phyloP scores from a whole-genome alignment of 2,113 vertebrate genomes.

The Chionomys nivalis region DNA sequence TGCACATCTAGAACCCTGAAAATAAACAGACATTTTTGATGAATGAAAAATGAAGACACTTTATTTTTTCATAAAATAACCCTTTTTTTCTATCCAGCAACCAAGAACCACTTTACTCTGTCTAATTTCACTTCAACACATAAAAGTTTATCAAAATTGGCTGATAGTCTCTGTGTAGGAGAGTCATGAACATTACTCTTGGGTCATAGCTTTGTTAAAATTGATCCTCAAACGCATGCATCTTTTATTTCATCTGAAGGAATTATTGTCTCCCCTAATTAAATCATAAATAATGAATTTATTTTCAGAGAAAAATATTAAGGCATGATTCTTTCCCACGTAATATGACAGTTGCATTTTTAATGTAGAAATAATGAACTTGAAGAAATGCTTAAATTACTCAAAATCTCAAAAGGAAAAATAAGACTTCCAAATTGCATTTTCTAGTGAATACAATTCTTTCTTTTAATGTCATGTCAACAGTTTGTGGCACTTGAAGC shows the following conservation, averaged over 20 bases:
- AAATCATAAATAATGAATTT: conserved; percentile 63
- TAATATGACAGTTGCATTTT: conserved; percentile 20
- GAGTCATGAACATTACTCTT: neutral
- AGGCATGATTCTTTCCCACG: conserved; percentile 10
- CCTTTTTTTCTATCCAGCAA: neutral
- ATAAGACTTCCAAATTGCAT: conserved; percentile 55
- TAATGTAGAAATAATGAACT: conserved; percentile 50
- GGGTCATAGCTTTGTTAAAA: conserved; percentile 9
- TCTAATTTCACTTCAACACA: neutral
- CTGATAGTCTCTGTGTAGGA: neutral
- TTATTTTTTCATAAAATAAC: neutral
- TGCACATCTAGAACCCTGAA: neutral
- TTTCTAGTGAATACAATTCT: conserved; percentile 68
- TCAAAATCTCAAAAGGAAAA: conserved; percentile 49
- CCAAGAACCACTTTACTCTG: neutral
- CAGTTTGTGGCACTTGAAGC: conserved; percentile 53
- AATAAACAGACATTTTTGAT: neutral
- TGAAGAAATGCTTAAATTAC: conserved; percentile 65
- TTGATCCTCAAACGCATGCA: neutral
- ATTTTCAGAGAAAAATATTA: conserved; percentile 25
- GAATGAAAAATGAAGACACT: neutral
- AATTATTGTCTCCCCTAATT: conserved; percentile 40
- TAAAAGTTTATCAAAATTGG: conserved; percentile 29
- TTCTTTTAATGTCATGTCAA: conserved; percentile 64
- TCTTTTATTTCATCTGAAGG: conserved; percentile 40